Percentiles rank a stretch among this genome's conserved stretches.
Evolutionary conservation across 2,113 vertebrate genomes (phyloP).

Genomic region (Laticauda laticaudata): DNA sequence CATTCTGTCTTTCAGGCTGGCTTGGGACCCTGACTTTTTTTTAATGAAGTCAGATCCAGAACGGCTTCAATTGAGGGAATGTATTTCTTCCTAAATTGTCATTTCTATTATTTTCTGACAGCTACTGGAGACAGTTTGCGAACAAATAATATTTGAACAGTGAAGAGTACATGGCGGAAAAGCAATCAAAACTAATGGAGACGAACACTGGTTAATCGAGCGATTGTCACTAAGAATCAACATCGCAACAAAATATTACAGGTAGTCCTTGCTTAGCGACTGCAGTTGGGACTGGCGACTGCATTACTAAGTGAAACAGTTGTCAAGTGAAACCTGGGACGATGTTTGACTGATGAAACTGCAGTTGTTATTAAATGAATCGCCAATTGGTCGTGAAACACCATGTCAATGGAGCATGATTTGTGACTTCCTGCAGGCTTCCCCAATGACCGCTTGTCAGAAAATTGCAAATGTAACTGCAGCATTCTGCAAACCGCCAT

Average conservation of each 20-base stretch:
- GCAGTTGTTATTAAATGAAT: neutral
- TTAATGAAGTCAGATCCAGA: constrained; percentile 2
- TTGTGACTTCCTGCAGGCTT: neutral
- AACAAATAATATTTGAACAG: neutral
- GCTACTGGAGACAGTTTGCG: neutral
- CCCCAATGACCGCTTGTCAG: accelerated
- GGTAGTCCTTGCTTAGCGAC: neutral
- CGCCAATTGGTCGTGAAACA: too few species aligned
- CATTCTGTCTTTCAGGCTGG: neutral
- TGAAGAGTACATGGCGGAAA: neutral
- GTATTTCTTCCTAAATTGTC: neutral
- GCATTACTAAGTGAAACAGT: neutral
- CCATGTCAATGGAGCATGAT: neutral
- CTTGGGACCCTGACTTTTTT: neutral
- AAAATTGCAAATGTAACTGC: neutral
- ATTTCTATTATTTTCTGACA: neutral
- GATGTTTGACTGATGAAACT: neutral
- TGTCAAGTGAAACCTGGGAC: neutral
- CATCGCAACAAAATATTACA: neutral
- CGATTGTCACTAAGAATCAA: neutral
- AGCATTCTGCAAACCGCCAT: neutral
- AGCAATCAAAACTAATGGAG: neutral
- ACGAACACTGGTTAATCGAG: neutral
- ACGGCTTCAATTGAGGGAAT: neutral
- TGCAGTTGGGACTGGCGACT: neutral